Base-by-base conservation (phyloP, 1,140 invertebrate species). In the Nephila pilipes region DNA sequence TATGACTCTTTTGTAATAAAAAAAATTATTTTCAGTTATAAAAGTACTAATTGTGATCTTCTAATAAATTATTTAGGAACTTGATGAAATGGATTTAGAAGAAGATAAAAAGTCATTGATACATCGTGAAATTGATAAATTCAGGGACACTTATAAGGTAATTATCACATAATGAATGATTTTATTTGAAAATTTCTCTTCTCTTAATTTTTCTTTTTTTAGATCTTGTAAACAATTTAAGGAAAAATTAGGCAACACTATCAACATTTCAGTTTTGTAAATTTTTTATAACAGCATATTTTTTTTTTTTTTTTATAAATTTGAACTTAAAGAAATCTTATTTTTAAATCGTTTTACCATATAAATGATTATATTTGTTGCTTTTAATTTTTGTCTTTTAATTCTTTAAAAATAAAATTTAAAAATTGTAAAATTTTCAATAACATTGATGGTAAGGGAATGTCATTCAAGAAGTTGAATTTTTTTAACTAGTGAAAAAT, bases 121-220 rank as follows among this genome's bases (percentile, higher is more conserved):
- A 94, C 98, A 98, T 94, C 97, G 96, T 94, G 99, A 99, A 96
- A 99, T 99, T 96, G 98, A 98, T 94, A 99, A 98, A 96, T 99
- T 99, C 96, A 97, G 99, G 90, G 98, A 99, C 96, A 98, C 98
- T 93, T 99, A 99, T 97, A 99, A 99, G 97, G 98, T 98, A 97
- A 97, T 93, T 94, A 83, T 90, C 91, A 93, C 83, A 95, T 95
- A 93, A 29, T 88, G 18, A 32, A 5, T 18, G 32, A 18, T 75
- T 75, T 57, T 25, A 25, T 89, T 36, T n/a, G 12, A 25, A 46
- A 36, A 60, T 87, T 18, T 29, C 6, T 75, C 69, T 36, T 75
- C 2, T 63, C 4, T 60, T 25, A 58, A 57, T 0, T 32, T 75
- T 32, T n/a, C n/a, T n/a, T 75, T 69, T 69, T 75, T 75, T 32